Evolutionary conservation across 92 coral and sea anemone genomes (phyloP), one percentile per base, ranked within the genome.

Genomic region (Epizoanthus ramosus): DNA sequence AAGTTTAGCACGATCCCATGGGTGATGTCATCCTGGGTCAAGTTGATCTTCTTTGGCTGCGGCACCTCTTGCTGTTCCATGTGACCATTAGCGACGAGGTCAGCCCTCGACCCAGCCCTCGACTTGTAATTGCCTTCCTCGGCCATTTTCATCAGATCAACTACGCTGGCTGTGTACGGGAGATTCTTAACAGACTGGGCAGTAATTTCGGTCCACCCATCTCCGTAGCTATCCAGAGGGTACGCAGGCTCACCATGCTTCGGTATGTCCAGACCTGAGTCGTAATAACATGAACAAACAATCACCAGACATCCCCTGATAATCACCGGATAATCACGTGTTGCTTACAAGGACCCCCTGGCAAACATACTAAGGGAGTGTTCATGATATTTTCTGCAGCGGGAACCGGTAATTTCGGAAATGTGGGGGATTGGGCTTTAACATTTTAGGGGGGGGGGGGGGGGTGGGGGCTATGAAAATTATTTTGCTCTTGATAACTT

Each of bases 161-260:
- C 35, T n/a, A 57, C 61, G 39, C 61, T 72, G n/a, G 50, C 24
- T 2, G 77, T 72, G 5, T 50, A 23, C 18, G 77, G 77, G 53
- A 72, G 77, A 0, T 50, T 72, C 61, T 72, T 72, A 6, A 72
- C 13, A 33, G 77, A 31, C 14, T 50, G 60, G 17, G 77, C 77
- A 50, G 77, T 72, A 9, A 72, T 72, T 8, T 72, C 77, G 6
- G 87, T 65, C 98, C 95, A 94, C 7, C 98, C 98, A 59, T 94
- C 87, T 45, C 98, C 98, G 45, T 94, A 94, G 87, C 98, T 94
- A 41, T 89, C 88, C 67, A 74, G 63, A 21, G 98, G 98, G 63
- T 94, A 94, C 1, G 98, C 98, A 25, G 98, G 80, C 83, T 94
- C 98, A 50, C 98, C 98, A 19, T 94, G 98, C 87, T 92, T 94